These are phyloP conservation scores for Phortica okadai DNA, from an alignment of 2,888 invertebrate genomes.

Conservation along the genomic window DNA sequence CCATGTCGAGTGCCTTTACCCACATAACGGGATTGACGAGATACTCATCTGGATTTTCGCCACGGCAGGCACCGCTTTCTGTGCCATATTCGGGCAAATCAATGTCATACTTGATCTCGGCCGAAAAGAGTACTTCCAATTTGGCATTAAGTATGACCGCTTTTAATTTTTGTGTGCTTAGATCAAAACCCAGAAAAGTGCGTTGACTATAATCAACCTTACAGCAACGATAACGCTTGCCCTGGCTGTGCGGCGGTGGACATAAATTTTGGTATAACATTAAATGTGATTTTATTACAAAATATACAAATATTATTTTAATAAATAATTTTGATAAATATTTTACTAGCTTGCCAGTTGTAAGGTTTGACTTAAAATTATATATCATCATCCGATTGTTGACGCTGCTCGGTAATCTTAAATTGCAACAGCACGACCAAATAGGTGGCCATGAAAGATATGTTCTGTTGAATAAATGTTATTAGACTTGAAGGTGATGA, in stretches of 20 bases:
- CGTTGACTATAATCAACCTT: slow-evolving; percentile 44
- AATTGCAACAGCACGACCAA: slow-evolving; percentile 85
- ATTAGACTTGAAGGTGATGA: not conserved
- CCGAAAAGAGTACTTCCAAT: slow-evolving; percentile 83
- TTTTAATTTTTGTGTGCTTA: slow-evolving; percentile 82
- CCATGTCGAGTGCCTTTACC: slow-evolving; percentile 94
- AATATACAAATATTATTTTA: too few relatives aligned
- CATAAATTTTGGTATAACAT: not conserved
- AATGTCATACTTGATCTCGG: slow-evolving; percentile 89
- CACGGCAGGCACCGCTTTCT: slow-evolving; percentile 76
- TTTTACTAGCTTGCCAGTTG: not conserved
- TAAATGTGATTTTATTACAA: not conserved
- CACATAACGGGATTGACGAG: slow-evolving; percentile 91
- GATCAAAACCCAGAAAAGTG: slow-evolving; percentile 51
- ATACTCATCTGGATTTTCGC: slow-evolving; percentile 62
- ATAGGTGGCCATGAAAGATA: slow-evolving; percentile 85
- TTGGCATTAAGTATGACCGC: slow-evolving; percentile 86
- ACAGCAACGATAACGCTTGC: slow-evolving; percentile 7
- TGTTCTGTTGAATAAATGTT: slow-evolving; percentile 77
- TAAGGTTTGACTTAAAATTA: not conserved
- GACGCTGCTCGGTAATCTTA: slow-evolving; percentile 79
- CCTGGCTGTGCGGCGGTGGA: not conserved
- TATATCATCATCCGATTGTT: slow-evolving; percentile 38
- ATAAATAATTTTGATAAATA: not conserved
- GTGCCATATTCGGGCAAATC: slow-evolving; percentile 90